phyloP scores from a whole-genome alignment of 1,140 invertebrate genomes.

The Formica selysi region DNA sequence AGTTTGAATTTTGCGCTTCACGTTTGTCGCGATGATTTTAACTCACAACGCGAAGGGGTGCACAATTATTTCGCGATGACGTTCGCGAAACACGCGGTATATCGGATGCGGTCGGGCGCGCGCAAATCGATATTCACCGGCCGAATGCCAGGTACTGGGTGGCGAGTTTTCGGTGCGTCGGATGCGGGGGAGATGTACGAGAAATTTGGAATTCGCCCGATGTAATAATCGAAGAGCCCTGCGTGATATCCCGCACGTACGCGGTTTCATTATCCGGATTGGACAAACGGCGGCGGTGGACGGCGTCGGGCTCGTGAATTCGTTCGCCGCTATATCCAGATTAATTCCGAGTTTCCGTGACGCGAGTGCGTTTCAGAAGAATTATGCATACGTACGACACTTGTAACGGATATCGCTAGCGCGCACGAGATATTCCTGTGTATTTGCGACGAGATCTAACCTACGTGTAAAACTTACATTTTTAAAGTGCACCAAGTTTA shows the following conservation, averaged over 20 bases:
- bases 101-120: constrained; percentile 19
- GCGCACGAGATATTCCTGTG: neutral
- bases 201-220: constrained; percentile 62
- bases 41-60: neutral
- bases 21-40: constrained; percentile 31
- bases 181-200: constrained; percentile 27
- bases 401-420: constrained; percentile 23
- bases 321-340: constrained; percentile 35
- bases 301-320: constrained; percentile 34
- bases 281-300: constrained; percentile 20
- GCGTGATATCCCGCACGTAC: constrained; percentile 52
- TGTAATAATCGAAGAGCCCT: constrained; percentile 59
- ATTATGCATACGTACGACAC: constrained; percentile 50
- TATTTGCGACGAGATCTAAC: neutral
- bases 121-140: constrained; percentile 36
- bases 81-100: constrained; percentile 4
- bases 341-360: constrained; percentile 62
- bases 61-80: constrained; percentile 48
- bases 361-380: constrained; percentile 49
- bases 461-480: no score
- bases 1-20: constrained; percentile 12
- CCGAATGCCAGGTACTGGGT: constrained; percentile 27
- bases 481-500: neutral
- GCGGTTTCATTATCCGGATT: constrained; percentile 61
- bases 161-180: constrained; percentile 42